Evolutionary conservation across 2,113 vertebrate species (phyloP).

Genomic region (Prinia subflava): DNA sequence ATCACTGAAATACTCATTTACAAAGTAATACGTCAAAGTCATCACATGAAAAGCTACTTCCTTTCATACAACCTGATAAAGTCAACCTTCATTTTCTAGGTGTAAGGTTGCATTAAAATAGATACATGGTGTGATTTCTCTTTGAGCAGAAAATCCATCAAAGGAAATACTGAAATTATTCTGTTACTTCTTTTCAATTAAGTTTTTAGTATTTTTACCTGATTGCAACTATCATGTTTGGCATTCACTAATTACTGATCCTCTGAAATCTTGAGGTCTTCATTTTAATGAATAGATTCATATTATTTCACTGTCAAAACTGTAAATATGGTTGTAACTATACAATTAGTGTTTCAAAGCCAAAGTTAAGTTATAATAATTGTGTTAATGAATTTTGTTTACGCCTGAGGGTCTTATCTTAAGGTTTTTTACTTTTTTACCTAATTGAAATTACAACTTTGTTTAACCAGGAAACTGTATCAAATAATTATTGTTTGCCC

Average conservation of each 20-base stretch:
- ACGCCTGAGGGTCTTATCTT: neutral
- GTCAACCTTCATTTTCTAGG: neutral
- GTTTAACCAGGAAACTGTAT: conserved; percentile 43
- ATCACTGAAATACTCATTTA: neutral
- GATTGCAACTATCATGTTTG: neutral
- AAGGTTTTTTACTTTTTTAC: conserved; percentile 23
- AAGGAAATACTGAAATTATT: neutral
- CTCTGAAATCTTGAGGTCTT: neutral
- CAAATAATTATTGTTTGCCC: conserved; percentile 62
- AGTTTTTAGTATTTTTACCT: neutral
- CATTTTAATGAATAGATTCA: neutral
- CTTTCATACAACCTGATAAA: neutral
- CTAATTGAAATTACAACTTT: conserved; percentile 58
- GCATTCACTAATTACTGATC: neutral
- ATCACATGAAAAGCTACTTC: neutral
- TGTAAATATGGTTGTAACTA: neutral
- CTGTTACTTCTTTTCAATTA: neutral
- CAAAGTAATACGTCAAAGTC: neutral
- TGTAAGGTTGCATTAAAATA: neutral
- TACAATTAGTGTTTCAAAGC: conserved; percentile 32
- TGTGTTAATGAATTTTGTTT: conserved; percentile 40
- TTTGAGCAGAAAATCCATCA: neutral
- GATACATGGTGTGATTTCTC: neutral
- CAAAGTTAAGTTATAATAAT: conserved; percentile 32
- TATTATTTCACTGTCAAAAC: neutral